Conservation (phyloP, 2,113 vertebrate species). For the Elephantulus edwardii region DNA sequence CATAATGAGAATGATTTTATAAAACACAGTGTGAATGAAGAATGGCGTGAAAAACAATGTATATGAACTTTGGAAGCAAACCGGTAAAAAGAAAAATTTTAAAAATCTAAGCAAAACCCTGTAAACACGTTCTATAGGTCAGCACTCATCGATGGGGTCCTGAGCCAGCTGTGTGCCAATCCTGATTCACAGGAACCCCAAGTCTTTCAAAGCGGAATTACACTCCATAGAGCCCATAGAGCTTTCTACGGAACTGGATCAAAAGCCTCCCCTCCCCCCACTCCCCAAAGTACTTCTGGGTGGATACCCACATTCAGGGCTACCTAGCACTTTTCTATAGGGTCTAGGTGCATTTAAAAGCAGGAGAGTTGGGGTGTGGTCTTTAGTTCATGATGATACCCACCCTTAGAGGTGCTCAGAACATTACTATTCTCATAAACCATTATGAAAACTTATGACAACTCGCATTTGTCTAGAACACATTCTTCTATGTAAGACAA, state of each 20-base stretch:
- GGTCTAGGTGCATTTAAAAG: neutral
- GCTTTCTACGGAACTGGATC: too few relatives aligned
- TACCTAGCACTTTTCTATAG: neutral
- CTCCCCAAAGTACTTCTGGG: neutral
- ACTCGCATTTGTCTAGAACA: neutral
- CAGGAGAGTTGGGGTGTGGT: neutral
- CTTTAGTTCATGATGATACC: neutral
- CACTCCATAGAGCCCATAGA: neutral
- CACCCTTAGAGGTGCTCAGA: neutral
- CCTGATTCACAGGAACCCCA: neutral
- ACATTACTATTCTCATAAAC: neutral
- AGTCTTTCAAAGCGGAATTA: neutral
- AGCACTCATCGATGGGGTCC: neutral
- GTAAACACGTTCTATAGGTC: too few relatives aligned
- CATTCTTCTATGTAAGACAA: too few relatives aligned
- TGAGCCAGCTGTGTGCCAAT: neutral
- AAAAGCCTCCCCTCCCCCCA: fast-evolving
- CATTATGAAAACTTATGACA: fast-evolving
- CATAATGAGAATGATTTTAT: too few relatives aligned
- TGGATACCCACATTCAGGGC: neutral
- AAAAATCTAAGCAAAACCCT: too few relatives aligned
- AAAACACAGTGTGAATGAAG: too few relatives aligned
- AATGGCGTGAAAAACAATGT: too few relatives aligned
- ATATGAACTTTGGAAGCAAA: too few relatives aligned
- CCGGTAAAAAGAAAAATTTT: too few relatives aligned